Percentiles rank a stretch among this genome's conserved stretches.
Evolutionary conservation across 2,888 invertebrate species (phyloP).

Genomic region (Drosophila macrospina): DNA sequence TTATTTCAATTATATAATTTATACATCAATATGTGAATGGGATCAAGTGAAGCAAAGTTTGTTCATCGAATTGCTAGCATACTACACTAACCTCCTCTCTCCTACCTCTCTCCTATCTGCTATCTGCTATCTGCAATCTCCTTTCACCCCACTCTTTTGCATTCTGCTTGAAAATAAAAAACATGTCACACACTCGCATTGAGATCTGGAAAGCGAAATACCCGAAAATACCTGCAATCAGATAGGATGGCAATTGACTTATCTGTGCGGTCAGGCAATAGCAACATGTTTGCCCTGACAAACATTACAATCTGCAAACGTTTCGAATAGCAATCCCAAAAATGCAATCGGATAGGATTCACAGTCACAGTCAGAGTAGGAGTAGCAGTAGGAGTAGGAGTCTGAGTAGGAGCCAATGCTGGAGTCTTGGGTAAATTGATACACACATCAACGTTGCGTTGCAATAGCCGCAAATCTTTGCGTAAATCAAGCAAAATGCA

Average conservation of each 20-base stretch:
- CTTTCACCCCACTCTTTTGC: background rate
- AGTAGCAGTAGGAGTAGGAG: no score
- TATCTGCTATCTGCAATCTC: no score
- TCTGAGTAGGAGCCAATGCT: background rate
- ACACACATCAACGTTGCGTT: conserved; percentile 78
- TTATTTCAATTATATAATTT: background rate
- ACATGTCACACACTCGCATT: conserved; percentile 17
- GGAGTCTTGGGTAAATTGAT: conserved; percentile 73
- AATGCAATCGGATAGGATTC: conserved; percentile 47
- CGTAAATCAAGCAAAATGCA: conserved; percentile 79
- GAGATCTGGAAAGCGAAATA: background rate
- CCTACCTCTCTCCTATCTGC: background rate
- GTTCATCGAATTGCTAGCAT: background rate
- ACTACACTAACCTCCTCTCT: no score
- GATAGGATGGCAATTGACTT: conserved; percentile 71
- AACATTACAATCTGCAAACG: conserved; percentile 58
- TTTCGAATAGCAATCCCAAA: conserved; percentile 34
- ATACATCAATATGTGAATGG: conserved; percentile 8
- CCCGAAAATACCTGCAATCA: conserved; percentile 57
- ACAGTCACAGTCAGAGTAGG: background rate
- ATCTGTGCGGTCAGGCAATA: conserved; percentile 73
- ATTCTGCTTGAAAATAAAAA: conserved; percentile 10
- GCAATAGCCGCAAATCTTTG: conserved; percentile 78
- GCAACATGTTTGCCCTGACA: conserved; percentile 71
- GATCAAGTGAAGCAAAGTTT: conserved; percentile 6